Conservation (phyloP, 2,113 vertebrate species). For the Vulpes ferrilata region DNA sequence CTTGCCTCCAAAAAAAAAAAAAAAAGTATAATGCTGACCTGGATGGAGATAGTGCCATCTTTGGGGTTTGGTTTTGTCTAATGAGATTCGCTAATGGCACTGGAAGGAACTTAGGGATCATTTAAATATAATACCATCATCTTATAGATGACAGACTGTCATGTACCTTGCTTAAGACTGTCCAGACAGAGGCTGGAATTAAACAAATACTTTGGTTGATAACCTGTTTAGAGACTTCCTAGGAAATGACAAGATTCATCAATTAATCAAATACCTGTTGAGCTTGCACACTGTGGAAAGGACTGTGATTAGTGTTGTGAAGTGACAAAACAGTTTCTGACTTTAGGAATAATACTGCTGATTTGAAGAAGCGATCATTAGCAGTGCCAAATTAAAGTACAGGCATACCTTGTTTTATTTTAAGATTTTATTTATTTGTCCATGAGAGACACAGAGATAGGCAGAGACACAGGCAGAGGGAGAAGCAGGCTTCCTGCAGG, state of each 20-base stretch:
- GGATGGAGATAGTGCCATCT: neutral
- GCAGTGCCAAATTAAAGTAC: neutral
- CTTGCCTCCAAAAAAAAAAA: neutral
- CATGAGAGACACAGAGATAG: too few species aligned
- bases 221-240: neutral
- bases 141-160: neutral
- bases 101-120: neutral
- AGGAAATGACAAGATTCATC: neutral
- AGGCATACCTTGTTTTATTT: neutral
- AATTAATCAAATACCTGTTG: neutral
- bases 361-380: neutral
- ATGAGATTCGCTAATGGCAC: neutral
- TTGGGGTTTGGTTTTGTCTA: slow-evolving; percentile 26
- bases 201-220: neutral
- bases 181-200: neutral
- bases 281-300: neutral
- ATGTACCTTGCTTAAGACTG: neutral
- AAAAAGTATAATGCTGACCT: neutral
- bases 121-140: neutral
- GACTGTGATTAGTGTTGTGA: neutral
- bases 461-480: too few species aligned
- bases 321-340: neutral
- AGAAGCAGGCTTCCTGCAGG: too few species aligned
- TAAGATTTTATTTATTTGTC: too few species aligned
- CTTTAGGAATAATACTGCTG: neutral